Base-by-base conservation (phyloP, 2,113 vertebrate species). In the Phaethornis superciliosus region DNA sequence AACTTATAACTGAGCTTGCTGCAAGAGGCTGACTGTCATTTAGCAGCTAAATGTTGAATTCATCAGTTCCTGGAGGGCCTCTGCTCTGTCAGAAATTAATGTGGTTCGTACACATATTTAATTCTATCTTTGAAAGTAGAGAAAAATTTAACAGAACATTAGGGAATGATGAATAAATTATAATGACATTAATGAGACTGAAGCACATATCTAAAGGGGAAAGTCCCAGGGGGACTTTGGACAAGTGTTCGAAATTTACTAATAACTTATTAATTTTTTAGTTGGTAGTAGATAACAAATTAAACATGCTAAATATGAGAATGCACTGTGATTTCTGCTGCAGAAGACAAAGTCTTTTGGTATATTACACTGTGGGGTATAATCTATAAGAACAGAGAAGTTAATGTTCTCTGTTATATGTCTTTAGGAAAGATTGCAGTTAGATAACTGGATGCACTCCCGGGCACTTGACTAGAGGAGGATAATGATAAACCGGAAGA, bases 161-260 rank as follows among this genome's bases (percentile, higher is more conserved):
- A 96, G 88, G 74, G 27, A 92, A 20, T 81, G 77, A 95, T 94
- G 93, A 96, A 96, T 94, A 95, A 95, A 94, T 96, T 94, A 90
- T 76, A 72, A 92, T 65, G 40, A 12, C 40, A 92, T 93, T 96
- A 96, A 95, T 92, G 83, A 96, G 52, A 16, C 54, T 67, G 72
- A 87, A 75, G 63, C 40, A 79, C 92, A 65, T 86, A 91, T 85
- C 60, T 93, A 90, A 96, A 95, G 37, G 51, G 72, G 85, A 63
- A 95, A 85, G 32, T 80, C 89, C 90, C 93, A 90, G 80, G 90
- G 88, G 90, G 80, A 70, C 88, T 51, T 12, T 19, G 28, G 74
- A 88, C 40, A 40, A 40, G 40, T 40, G 77, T 52, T 89, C 69
- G 55, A 44, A 81, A 93, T 70, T 90, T 94, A 80, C 92, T 95